Evolutionary conservation across 2,113 vertebrate genomes (phyloP).

Genomic region (Passer domesticus): DNA sequence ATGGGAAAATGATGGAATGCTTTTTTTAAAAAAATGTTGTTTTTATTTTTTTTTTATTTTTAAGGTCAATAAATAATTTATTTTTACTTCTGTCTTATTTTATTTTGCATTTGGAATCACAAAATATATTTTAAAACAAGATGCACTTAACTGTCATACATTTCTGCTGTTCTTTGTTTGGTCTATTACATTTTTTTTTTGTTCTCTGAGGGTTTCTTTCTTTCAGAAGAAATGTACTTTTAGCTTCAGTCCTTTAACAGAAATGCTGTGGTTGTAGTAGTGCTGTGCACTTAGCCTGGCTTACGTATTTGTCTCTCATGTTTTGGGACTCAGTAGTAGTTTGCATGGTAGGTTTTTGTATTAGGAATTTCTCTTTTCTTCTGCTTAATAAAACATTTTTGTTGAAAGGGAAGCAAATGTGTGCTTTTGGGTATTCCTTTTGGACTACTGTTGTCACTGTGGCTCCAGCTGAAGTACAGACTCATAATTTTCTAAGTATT

Average conservation of each 20-base stretch:
- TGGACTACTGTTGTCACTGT: background rate
- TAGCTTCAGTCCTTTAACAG: background rate
- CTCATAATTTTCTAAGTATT: background rate
- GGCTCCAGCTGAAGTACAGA: background rate
- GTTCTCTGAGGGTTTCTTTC: background rate
- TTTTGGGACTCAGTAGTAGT: background rate
- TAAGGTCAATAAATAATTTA: background rate
- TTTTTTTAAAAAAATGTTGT: accelerated
- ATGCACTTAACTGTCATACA: background rate
- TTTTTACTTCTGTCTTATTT: background rate
- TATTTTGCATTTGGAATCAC: background rate
- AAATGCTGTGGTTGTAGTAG: background rate
- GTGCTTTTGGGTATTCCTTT: background rate
- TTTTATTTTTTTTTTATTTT: background rate
- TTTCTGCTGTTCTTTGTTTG: background rate
- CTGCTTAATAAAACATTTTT: background rate
- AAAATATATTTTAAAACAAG: background rate
- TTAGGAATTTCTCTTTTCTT: background rate
- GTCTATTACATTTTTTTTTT: background rate
- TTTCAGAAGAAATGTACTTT: background rate
- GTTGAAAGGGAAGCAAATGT: background rate
- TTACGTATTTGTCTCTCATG: background rate
- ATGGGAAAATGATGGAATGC: background rate
- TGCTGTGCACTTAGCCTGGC: background rate
- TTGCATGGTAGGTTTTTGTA: background rate